A percentile compares a stretch with the other conserved stretches of the same genome.
These are phyloP conservation scores for Caenorhabditis remanei DNA, from an alignment of 1,140 invertebrate genomes.

Conservation along the genomic window DNA sequence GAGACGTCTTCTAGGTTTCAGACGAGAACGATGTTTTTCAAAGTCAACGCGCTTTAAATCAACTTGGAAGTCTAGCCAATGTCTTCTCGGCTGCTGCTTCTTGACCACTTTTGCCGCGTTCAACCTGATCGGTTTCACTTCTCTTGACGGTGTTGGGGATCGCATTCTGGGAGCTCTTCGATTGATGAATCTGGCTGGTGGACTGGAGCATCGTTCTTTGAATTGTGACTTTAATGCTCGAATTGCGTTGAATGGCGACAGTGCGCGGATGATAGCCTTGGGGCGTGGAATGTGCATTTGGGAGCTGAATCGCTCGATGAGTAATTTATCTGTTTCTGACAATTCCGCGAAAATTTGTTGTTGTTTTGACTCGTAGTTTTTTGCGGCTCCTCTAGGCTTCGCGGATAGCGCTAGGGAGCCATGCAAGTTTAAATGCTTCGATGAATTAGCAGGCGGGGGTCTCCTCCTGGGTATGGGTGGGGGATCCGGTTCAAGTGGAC, in stretches of 20 bases:
- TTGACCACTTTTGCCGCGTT: background rate
- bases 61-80: constrained; percentile 55
- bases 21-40: constrained; percentile 20
- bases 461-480: constrained; percentile 50
- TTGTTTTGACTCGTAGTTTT: constrained; percentile 54
- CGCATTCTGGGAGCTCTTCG: constrained; percentile 18
- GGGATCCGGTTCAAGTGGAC: constrained; percentile 57
- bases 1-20: constrained; percentile 48
- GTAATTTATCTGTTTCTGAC: constrained; percentile 59
- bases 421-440: constrained; percentile 64
- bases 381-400: constrained; percentile 64
- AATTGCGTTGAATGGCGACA: constrained; percentile 52
- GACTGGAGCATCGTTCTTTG: constrained; percentile 48
- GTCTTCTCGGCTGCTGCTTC: constrained; percentile 16
- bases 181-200: constrained; percentile 31
- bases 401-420: constrained; percentile 60
- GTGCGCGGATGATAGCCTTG: constrained; percentile 52
- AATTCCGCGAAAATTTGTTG: constrained; percentile 53
- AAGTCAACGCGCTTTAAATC: constrained; percentile 56
- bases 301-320: constrained; percentile 57
- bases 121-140: constrained; percentile 8
- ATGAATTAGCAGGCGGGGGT: constrained; percentile 41
- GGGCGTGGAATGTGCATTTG: constrained; percentile 62
- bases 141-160: constrained; percentile 40
- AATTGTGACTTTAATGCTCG: constrained; percentile 44